phyloP scores from a whole-genome alignment of 2,797 vertebrate species.

The Siniperca undulata region DNA sequence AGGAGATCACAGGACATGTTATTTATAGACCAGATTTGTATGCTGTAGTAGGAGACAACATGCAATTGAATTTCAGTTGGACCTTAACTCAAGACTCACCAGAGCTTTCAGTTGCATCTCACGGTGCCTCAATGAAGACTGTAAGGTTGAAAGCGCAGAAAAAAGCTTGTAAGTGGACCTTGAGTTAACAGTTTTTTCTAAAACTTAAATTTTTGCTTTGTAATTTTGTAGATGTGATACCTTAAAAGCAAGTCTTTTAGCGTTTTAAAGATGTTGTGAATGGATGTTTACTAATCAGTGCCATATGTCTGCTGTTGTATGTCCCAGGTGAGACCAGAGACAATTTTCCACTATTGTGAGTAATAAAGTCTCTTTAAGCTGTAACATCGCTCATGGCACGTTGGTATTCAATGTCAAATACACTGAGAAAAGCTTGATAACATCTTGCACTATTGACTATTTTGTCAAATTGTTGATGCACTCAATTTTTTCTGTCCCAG shows the following conservation, averaged over 20 bases:
- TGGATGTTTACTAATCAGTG: slow-evolving; percentile 15
- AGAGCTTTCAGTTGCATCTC: neutral
- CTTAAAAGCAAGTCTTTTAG: neutral
- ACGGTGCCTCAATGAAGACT: neutral
- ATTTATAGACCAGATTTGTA: neutral
- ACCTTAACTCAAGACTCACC: neutral
- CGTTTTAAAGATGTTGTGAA: slow-evolving; percentile 11
- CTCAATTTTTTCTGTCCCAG: slow-evolving; percentile 4
- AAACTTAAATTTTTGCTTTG: neutral
- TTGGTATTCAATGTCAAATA: slow-evolving; percentile 13
- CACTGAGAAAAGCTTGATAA: neutral
- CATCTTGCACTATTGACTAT: slow-evolving; percentile 22
- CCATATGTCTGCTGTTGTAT: slow-evolving; percentile 6
- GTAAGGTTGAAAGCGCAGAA: neutral
- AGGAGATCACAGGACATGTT: neutral
- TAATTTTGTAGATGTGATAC: neutral
- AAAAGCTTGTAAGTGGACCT: neutral
- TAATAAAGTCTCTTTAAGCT: slow-evolving; percentile 30
- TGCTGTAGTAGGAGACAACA: neutral
- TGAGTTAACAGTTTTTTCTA: neutral
- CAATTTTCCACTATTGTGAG: slow-evolving; percentile 20
- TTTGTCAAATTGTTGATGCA: slow-evolving; percentile 37
- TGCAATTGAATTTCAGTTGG: slow-evolving; percentile 1
- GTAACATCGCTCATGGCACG: slow-evolving; percentile 17
- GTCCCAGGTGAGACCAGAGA: slow-evolving; percentile 15